These are phyloP conservation scores for Beris morrisii DNA, from an alignment of 2,888 invertebrate species.

Conservation along the genomic window DNA sequence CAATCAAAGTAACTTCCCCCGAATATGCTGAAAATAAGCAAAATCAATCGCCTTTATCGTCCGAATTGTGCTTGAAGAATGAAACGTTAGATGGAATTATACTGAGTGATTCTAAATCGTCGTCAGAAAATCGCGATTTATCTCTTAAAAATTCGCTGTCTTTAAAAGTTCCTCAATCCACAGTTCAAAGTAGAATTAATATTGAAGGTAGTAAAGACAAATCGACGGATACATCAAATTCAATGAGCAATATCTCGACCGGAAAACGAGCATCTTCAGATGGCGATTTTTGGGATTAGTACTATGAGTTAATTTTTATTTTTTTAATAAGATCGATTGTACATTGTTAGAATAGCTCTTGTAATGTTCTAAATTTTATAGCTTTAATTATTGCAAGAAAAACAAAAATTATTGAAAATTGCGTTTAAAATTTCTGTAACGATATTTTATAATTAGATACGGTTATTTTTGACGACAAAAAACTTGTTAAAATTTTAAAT, in stretches of 20 bases:
- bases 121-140: neutral
- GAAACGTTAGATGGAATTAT: conserved; percentile 10
- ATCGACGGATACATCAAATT: neutral
- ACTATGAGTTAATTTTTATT: neutral
- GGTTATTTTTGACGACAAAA: no score
- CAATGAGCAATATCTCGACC: conserved; percentile 17
- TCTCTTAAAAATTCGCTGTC: neutral
- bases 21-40: neutral
- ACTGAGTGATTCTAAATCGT: conserved; percentile 20
- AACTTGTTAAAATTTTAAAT: no score
- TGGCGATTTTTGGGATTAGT: conserved; percentile 28
- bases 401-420: no score
- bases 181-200: neutral
- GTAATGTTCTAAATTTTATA: no score
- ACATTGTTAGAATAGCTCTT: no score
- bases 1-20: neutral
- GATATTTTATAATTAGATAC: no score
- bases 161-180: conserved; percentile 13
- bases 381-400: no score
- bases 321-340: neutral
- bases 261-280: conserved; percentile 24
- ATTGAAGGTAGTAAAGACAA: neutral
- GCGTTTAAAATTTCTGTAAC: no score
- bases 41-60: conserved; percentile 7
- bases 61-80: conserved; percentile 5